Base-by-base conservation (phyloP, 2,888 invertebrate species). In the Erynnis tages region DNA sequence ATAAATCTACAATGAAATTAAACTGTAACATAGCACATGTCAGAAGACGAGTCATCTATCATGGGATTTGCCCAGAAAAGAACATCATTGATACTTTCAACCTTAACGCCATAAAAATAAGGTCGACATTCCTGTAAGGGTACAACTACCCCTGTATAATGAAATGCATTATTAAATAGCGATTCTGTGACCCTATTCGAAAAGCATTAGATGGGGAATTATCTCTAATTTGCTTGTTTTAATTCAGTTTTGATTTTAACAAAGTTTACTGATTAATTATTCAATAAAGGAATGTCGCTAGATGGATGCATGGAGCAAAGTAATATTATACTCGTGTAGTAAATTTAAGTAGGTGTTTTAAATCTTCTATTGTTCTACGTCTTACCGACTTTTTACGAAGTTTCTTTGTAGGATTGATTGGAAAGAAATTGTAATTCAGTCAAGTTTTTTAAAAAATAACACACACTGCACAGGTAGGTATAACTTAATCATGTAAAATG, bases 161-260 rank as follows among this genome's bases (percentile, higher is more conserved):
- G 65, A 68, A 69, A 73, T 88, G 75, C 84, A 86, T 85, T 80
- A 86, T 85, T 87, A 84, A 88, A 73, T 57, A 79, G 70, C 61
- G 69, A 78, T 79, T 77, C 69, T 67, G 67, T 82, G 83, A 87
- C 87, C 87, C 87, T 69, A 85, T 85, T 84, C 65, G 71, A 78
- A 78, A 72, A 56, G 75, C 79, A 85, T 86, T 82, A 83, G 74
- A 69, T 60, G 65, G 70, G 67, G 75, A 61, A 84, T 82, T 79
- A 82, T 72, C 69, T 71, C 70, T 83, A 84, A 86, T 87, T 86
- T 80, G 81, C 80, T 82, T 83, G 86, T 87, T 82, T 84, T 86
- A 87, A 87, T 84, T 82, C 73, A 73, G 71, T 84, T 87, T 86
- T 83, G 75, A 86, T 83, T 86, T 64, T 77, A 78, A 85, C 81